phyloP scores from a whole-genome alignment of 2,113 vertebrate species.

The Etheostoma spectabile region DNA sequence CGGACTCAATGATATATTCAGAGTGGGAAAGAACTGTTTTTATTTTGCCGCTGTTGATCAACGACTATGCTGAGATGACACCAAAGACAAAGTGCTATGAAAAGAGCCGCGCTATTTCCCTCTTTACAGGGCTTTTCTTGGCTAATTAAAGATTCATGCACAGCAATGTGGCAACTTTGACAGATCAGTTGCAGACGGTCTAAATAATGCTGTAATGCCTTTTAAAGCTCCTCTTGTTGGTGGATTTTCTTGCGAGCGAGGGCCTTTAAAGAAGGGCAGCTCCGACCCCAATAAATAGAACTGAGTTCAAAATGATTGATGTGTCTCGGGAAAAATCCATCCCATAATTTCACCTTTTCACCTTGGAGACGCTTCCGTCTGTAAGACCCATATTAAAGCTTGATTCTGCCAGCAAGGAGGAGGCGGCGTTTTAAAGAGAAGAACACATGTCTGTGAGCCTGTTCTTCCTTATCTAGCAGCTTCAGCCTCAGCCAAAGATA shows the following conservation, averaged over 20 bases:
- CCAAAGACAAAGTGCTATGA: conserved; percentile 39
- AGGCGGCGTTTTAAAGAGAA: conserved; percentile 71
- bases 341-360: conserved; percentile 82
- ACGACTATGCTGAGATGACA: conserved; percentile 42
- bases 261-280: conserved; percentile 38
- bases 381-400: conserved; percentile 75
- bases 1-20: conserved; percentile 29
- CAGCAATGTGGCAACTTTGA: conserved; percentile 67
- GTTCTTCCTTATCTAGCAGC: conserved; percentile 78
- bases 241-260: conserved; percentile 38
- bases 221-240: conserved; percentile 44
- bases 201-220: conserved; percentile 42
- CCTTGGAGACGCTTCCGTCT: conserved; percentile 62
- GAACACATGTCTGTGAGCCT: conserved; percentile 78
- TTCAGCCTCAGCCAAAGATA: conserved; percentile 75
- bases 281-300: conserved; percentile 53
- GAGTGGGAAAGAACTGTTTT: conserved; percentile 52
- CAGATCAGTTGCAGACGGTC: conserved; percentile 65
- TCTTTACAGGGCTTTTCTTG: conserved; percentile 50
- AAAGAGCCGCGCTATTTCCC: conserved; percentile 16
- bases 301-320: conserved; percentile 73
- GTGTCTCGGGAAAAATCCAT: conserved; percentile 72
- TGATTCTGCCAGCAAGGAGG: conserved; percentile 73
- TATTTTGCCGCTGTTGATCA: conserved; percentile 59
- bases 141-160: conserved; percentile 76